Evolutionary conservation across 2,888 invertebrate genomes (phyloP).

Genomic region (Theretra japonica): DNA sequence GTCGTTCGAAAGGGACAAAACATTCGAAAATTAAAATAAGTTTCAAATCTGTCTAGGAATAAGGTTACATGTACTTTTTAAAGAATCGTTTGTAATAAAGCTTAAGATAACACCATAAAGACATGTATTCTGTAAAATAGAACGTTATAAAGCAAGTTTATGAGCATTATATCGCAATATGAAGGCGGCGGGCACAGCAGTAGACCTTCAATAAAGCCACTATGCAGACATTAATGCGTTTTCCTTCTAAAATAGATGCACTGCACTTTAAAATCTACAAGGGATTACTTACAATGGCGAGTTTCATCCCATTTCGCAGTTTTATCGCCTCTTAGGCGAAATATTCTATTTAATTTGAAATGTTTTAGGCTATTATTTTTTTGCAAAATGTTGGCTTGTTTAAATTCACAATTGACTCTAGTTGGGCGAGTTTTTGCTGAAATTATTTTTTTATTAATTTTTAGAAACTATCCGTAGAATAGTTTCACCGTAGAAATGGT

Average conservation of each 20-base stretch:
- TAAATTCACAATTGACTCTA: background rate
- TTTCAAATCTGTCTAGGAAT: no score
- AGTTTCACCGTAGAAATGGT: no score
- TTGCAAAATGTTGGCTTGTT: background rate
- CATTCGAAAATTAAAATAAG: no score
- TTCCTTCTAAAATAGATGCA: slow-evolving; percentile 56
- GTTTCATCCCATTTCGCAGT: slow-evolving; percentile 15
- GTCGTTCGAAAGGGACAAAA: no score
- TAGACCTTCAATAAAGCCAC: slow-evolving; percentile 60
- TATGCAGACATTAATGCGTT: slow-evolving; percentile 31
- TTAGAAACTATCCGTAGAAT: no score
- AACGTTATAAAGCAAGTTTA: slow-evolving; percentile 39
- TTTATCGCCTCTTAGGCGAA: slow-evolving; percentile 15
- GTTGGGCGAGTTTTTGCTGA: background rate
- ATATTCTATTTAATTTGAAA: slow-evolving; percentile 5
- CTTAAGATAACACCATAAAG: slow-evolving; percentile 39
- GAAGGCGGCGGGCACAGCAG: slow-evolving; percentile 52
- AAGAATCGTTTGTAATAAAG: background rate
- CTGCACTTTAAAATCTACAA: slow-evolving; percentile 36
- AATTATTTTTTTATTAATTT: no score
- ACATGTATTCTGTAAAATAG: slow-evolving; percentile 43
- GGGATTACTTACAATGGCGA: slow-evolving; percentile 25
- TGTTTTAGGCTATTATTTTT: background rate
- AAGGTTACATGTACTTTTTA: no score
- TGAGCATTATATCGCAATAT: slow-evolving; percentile 58